These are phyloP conservation scores for Carpatolechia fugitivella DNA, from an alignment of 2,888 invertebrate species.

Conservation along the genomic window DNA sequence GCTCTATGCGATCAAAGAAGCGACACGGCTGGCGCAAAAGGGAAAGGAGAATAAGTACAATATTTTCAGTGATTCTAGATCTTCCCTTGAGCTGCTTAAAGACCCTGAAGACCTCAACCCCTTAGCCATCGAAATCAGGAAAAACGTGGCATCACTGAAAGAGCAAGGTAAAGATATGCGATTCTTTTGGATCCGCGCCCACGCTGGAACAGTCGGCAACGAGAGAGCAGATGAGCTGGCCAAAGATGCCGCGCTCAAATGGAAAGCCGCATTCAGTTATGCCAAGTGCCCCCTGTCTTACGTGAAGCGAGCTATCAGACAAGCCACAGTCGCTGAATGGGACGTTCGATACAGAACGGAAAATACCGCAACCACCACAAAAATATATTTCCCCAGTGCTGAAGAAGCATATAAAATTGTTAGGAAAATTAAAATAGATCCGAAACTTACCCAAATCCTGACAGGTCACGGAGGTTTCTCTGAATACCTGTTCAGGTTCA, in stretches of 20 bases:
- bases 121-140: not conserved
- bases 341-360: not conserved
- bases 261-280: conserved; percentile 3
- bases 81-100: not conserved
- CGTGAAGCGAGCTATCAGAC: conserved; percentile 2
- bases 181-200: not conserved
- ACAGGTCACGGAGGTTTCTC: conserved; percentile 16
- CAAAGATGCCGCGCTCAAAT: conserved; percentile 13
- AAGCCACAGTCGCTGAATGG: conserved; percentile 5
- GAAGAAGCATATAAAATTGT: not conserved
- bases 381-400: conserved; percentile 6
- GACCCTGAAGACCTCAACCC: not conserved
- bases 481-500: not conserved
- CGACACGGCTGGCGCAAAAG: not conserved
- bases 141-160: not conserved
- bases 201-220: not conserved
- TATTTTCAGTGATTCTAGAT: conserved; percentile 4
- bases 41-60: not conserved
- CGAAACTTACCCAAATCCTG: not conserved
- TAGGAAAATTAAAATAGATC: not conserved
- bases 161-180: not conserved
- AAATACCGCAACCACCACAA: not conserved
- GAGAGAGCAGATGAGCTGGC: conserved; percentile 15
- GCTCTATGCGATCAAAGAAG: not conserved
- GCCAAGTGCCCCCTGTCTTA: conserved; percentile 10